Percentiles rank a stretch among this genome's conserved stretches.
Conservation (phyloP, 2,888 invertebrate genomes). For the Noctua fimbriata region DNA sequence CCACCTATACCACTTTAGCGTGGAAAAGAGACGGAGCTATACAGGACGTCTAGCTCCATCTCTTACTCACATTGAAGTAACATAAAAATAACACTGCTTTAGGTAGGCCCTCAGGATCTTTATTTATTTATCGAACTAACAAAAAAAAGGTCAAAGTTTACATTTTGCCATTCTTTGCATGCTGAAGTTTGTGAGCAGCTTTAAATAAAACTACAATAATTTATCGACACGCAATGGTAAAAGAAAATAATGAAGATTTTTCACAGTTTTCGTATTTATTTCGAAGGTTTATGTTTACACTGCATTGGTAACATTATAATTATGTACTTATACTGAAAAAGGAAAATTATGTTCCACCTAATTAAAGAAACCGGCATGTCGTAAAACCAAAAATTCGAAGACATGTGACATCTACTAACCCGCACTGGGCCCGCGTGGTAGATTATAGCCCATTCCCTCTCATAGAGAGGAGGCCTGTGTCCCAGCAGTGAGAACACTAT, state of each 20-base stretch:
- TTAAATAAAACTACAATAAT: conserved; percentile 33
- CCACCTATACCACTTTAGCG: not conserved
- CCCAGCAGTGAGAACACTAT: no score
- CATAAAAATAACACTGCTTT: not conserved
- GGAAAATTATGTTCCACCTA: not conserved
- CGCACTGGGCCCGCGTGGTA: no score
- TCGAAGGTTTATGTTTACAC: not conserved
- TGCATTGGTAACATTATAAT: not conserved
- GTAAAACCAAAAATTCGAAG: no score
- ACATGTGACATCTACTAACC: no score
- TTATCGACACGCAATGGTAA: conserved; percentile 44
- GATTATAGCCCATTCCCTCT: no score
- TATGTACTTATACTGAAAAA: not conserved
- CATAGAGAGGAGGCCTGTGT: no score
- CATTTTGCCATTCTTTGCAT: conserved; percentile 21
- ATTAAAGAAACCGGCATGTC: no score
- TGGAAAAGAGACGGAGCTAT: not conserved
- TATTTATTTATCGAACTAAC: not conserved
- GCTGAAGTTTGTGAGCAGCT: conserved; percentile 13
- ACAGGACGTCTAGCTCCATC: not conserved
- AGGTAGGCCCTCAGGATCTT: no score
- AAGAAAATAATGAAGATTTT: not conserved
- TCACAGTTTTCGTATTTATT: conserved; percentile 6
- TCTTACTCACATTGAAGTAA: not conserved
- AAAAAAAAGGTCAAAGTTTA: conserved; percentile 20